Percentiles rank a stretch among this genome's conserved stretches.
Conservation (phyloP, 2,113 vertebrate genomes). For the Isichthys henryi region DNA sequence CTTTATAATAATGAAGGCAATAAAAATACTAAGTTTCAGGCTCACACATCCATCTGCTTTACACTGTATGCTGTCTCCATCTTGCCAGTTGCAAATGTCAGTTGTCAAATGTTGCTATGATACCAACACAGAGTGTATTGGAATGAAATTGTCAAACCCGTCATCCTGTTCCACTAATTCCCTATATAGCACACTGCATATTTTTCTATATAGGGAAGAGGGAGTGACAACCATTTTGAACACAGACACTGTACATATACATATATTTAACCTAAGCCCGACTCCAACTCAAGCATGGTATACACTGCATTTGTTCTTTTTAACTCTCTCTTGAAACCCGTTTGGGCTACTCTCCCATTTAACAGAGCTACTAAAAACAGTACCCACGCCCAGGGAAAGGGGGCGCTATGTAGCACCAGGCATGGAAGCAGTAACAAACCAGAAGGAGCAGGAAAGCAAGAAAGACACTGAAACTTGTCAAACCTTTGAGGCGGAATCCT, state of each 20-base stretch:
- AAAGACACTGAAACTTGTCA: conserved; percentile 51
- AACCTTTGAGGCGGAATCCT: conserved; percentile 96
- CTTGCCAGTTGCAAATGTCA: neutral
- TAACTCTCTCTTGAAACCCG: neutral
- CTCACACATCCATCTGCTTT: neutral
- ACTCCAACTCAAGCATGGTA: neutral
- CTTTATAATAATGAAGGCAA: neutral
- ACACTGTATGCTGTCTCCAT: neutral
- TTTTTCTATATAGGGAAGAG: neutral
- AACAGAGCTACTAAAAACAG: neutral
- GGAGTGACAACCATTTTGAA: neutral
- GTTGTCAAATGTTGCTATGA: neutral
- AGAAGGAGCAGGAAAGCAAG: neutral
- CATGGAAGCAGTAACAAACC: neutral
- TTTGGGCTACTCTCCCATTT: neutral
- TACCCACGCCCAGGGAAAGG: neutral
- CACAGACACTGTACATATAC: neutral
- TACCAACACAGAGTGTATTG: neutral
- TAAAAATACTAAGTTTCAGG: neutral
- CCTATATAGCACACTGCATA: neutral
- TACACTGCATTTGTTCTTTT: neutral
- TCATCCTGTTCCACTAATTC: neutral
- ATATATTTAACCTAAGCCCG: neutral
- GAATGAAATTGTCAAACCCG: neutral
- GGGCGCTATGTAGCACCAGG: neutral